phyloP scores from a whole-genome alignment of 1,140 invertebrate species.

The Zaprionus nigranus region DNA sequence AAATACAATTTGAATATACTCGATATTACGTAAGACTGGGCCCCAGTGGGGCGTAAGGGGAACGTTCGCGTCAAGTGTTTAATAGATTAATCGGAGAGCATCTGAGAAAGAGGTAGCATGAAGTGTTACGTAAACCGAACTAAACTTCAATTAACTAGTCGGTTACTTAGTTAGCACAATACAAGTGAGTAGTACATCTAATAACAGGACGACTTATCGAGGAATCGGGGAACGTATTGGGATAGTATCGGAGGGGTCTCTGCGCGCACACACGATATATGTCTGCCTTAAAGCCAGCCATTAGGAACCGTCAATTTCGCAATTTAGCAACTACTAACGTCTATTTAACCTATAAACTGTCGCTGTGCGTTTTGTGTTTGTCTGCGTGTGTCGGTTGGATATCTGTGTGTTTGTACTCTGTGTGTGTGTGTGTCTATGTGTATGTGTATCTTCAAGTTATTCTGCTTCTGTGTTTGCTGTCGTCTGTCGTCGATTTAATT shows the following conservation, averaged over 20 bases:
- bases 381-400: conserved; percentile 16
- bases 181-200: conserved; percentile 43
- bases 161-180: conserved; percentile 16
- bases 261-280: conserved; percentile 72
- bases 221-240: not conserved
- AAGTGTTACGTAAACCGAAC: conserved; percentile 62
- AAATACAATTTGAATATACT: conserved; percentile 58
- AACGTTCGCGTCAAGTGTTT: conserved; percentile 36
- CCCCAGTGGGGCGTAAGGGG: conserved; percentile 22
- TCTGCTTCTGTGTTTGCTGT: conserved; percentile 15
- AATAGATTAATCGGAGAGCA: conserved; percentile 41
- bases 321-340: conserved; percentile 69
- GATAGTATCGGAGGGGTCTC: conserved; percentile 58
- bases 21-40: conserved; percentile 36
- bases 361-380: conserved; percentile 18
- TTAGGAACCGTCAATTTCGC: conserved; percentile 79
- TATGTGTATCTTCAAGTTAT: conserved; percentile 36
- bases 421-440: conserved; percentile 26
- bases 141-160: conserved; percentile 26
- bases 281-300: conserved; percentile 74
- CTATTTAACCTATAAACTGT: conserved; percentile 50
- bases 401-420: conserved; percentile 11
- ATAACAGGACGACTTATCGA: conserved; percentile 8
- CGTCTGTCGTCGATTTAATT: conserved; percentile 50
- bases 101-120: conserved; percentile 75